These are phyloP conservation scores for Thaumetopoea pityocampa DNA, from an alignment of 1,140 invertebrate genomes.

Conservation along the genomic window DNA sequence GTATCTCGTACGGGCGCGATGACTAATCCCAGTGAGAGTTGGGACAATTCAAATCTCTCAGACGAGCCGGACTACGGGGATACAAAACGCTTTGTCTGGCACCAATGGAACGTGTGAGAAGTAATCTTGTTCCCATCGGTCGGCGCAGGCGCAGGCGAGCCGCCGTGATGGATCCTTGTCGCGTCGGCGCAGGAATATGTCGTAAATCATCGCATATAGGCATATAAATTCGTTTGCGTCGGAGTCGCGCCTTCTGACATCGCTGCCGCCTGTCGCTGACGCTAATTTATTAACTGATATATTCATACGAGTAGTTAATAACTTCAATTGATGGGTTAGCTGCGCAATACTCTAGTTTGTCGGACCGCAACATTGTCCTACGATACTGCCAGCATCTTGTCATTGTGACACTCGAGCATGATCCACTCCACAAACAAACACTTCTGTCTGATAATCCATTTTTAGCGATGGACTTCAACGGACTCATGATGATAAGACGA, in stretches of 20 bases:
- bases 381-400: no score
- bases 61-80: constrained; percentile 18
- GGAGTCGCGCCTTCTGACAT: constrained; percentile 9
- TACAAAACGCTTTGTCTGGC: constrained; percentile 43
- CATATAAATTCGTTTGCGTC: constrained; percentile 26
- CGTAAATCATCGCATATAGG: constrained; percentile 44
- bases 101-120: constrained; percentile 35
- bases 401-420: no score
- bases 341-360: no score
- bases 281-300: constrained; percentile 17
- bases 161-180: constrained; percentile 23
- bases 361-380: no score
- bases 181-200: constrained; percentile 43
- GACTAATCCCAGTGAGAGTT: constrained; percentile 1
- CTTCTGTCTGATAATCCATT: no score
- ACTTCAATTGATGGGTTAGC: no score
- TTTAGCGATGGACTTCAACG: no score
- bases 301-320: not conserved
- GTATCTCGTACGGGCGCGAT: not conserved
- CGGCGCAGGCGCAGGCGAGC: constrained; percentile 30
- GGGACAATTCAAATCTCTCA: not conserved
- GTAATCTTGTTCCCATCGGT: constrained; percentile 48
- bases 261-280: constrained; percentile 10
- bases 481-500: no score
- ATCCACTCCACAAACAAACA: no score